phyloP scores from a whole-genome alignment of 1,140 invertebrate genomes.

The Octopus bimaculoides region DNA sequence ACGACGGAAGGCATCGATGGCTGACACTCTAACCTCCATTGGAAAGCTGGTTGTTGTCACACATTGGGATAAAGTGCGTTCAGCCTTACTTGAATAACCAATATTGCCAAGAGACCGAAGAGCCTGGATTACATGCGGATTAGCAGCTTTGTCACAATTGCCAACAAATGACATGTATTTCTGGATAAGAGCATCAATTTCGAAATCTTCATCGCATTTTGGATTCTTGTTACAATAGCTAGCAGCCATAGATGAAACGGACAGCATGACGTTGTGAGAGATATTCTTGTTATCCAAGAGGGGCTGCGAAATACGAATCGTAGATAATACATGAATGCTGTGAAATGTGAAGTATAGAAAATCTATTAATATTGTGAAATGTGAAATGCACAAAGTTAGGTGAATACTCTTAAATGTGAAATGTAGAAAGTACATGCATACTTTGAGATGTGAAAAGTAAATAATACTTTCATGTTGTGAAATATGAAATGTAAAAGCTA shows the following conservation, averaged over 20 bases:
- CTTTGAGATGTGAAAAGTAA: too few relatives aligned
- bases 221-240: slow-evolving; percentile 55
- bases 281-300: slow-evolving; percentile 63
- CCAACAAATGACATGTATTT: neutral
- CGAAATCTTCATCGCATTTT: slow-evolving; percentile 46
- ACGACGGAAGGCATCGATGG: slow-evolving; percentile 74
- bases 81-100: slow-evolving; percentile 68
- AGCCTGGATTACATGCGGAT: slow-evolving; percentile 61
- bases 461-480: too few relatives aligned
- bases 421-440: too few relatives aligned
- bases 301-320: slow-evolving; percentile 55
- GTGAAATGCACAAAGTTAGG: too few relatives aligned
- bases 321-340: too few relatives aligned
- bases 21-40: slow-evolving; percentile 73
- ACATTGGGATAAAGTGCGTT: slow-evolving; percentile 67
- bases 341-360: too few relatives aligned
- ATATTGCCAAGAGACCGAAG: slow-evolving; percentile 87
- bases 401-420: too few relatives aligned
- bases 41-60: slow-evolving; percentile 65
- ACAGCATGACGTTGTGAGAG: slow-evolving; percentile 58
- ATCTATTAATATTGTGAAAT: too few relatives aligned
- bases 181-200: slow-evolving; percentile 61
- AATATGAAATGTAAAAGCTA: too few relatives aligned
- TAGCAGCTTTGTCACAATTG: neutral
- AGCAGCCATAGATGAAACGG: slow-evolving; percentile 59